Base-by-base conservation (phyloP, 1,140 invertebrate species). In the Atta colombica region DNA sequence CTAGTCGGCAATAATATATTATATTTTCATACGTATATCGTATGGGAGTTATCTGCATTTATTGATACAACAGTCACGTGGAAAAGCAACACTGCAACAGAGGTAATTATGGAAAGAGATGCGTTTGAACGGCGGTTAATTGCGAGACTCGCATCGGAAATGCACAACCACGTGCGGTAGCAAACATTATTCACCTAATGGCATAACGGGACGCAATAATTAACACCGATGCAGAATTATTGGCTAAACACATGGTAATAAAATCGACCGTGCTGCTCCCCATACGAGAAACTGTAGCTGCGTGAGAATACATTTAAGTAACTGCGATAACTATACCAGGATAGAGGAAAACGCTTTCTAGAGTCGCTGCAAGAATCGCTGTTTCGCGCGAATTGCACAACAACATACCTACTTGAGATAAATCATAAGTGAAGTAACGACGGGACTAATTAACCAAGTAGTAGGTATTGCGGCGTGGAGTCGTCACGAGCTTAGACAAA, bases 201-300 rank as follows among this genome's bases (percentile, higher is more conserved):
- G 80, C 25, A 18, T 82, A 82, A 82, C 80, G 80, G 80, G 55
- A 74, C 68, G 66, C 51, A 69, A 82, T 82, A 82, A 82, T 82
- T 82, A 82, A 82, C 80, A 60, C 80, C 39, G 80, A 21, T 28
- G 69, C 68, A 68, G 25, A 74, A 82, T 82, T 74, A 82, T 82
- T 82, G 80, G 55, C 80, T 74, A 82, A 82, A 82, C 80, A 74
- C 12, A 16, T 25, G 80, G 68, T 74, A 82, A 82, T 82, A 74
- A 82, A 82, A 82, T 82, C 80, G 68, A 28, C 58, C 58, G 58
- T 8, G 12, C 28, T 14, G 16, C 18, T 14, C 21, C 35, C 31
- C 25, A 16, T 45, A 49, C 53, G 53, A 28, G 68, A 82, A 72
- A 81, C 45, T 58, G 60, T 16, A 39, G 14, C 31, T 31, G n/a